Evolutionary conservation across 1,140 invertebrate genomes (phyloP).

Genomic region (Drosophila chauvacae): DNA sequence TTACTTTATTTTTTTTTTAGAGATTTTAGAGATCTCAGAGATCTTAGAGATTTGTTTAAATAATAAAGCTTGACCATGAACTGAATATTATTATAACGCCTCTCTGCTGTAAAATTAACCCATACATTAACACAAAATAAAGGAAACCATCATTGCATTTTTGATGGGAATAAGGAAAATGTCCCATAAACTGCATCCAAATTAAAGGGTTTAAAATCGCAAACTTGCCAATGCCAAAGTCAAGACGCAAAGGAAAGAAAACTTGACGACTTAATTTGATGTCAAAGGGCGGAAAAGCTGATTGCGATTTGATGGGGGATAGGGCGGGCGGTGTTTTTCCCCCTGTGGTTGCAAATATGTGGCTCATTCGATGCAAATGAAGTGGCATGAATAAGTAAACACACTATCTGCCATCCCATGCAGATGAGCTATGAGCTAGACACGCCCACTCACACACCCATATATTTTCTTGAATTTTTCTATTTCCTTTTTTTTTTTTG

Average conservation of each 20-base stretch:
- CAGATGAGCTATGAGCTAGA: slow-evolving; percentile 32
- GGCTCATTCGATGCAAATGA: slow-evolving; percentile 50
- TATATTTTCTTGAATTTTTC: background rate
- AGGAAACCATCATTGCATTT: background rate
- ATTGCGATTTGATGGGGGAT: slow-evolving; percentile 27
- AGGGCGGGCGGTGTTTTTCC: no score
- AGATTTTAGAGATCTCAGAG: no score
- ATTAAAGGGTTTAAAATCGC: slow-evolving; percentile 10
- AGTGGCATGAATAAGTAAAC: slow-evolving; percentile 58
- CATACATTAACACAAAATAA: background rate
- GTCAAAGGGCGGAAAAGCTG: slow-evolving; percentile 23
- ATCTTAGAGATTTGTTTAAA: no score
- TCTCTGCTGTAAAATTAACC: background rate
- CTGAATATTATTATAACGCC: background rate
- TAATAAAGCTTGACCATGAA: no score
- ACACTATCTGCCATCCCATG: slow-evolving; percentile 26
- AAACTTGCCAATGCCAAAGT: slow-evolving; percentile 3
- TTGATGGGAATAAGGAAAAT: background rate
- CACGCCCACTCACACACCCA: slow-evolving; percentile 1
- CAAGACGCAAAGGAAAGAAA: background rate
- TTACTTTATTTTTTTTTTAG: no score
- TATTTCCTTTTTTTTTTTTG: slow-evolving; percentile 9
- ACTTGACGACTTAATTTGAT: slow-evolving; percentile 35
- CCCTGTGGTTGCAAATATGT: slow-evolving; percentile 9
- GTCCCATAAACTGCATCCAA: background rate